Conservation (phyloP, 2,888 invertebrate species). For the Frankliniella fusca region DNA sequence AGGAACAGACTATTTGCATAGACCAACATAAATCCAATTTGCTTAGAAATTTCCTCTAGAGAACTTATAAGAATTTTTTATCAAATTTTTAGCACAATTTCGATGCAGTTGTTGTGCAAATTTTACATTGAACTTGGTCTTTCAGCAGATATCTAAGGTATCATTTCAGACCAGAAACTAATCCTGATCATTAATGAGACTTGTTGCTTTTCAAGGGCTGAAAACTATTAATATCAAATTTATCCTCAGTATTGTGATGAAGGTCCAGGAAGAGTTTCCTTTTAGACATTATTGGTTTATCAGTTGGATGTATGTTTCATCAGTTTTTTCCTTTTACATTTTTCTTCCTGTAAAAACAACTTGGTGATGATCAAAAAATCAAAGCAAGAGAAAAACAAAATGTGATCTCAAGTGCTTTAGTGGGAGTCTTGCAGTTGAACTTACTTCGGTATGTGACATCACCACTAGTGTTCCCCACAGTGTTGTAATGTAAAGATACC, state of each 20-base stretch:
- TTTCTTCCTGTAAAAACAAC: too few relatives aligned
- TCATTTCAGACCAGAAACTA: too few relatives aligned
- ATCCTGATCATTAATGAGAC: neutral
- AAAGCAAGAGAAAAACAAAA: too few relatives aligned
- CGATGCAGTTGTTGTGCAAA: neutral
- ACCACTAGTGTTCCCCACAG: too few relatives aligned
- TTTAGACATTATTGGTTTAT: too few relatives aligned
- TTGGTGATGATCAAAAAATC: too few relatives aligned
- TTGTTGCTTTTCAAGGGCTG: neutral
- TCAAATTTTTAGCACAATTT: constrained; percentile 1
- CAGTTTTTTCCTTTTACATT: too few relatives aligned
- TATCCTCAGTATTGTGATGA: neutral
- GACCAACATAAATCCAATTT: too few relatives aligned
- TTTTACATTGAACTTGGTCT: neutral
- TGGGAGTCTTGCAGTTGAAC: neutral
- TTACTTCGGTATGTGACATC: neutral
- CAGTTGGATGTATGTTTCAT: too few relatives aligned
- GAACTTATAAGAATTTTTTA: neutral
- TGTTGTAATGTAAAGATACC: neutral
- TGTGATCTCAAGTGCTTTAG: too few relatives aligned
- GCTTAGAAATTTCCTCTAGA: too few relatives aligned
- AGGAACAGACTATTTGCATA: too few relatives aligned
- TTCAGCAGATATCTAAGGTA: neutral
- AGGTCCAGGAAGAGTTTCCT: neutral
- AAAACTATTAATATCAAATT: neutral